phyloP scores from a whole-genome alignment of 2,888 invertebrate genomes.

The Enchytraeus crypticus region DNA sequence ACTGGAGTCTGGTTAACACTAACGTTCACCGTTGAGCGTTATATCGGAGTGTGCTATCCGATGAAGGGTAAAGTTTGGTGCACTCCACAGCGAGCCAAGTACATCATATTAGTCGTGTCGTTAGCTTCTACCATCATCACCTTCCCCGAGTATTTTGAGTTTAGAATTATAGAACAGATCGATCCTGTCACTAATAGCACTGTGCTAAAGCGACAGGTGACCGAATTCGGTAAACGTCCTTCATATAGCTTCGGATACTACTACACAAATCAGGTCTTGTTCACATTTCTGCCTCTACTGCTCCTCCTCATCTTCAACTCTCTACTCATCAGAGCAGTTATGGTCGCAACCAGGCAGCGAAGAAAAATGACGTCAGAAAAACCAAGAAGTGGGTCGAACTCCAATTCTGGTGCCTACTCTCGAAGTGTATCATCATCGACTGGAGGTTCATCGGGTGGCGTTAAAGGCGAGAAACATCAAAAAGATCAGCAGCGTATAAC shows the following conservation, averaged over 20 bases:
- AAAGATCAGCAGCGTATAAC: slow-evolving; percentile 58
- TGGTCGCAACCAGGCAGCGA: slow-evolving; percentile 13
- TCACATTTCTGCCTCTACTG: slow-evolving; percentile 61
- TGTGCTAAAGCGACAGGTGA: neutral
- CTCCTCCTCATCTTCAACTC: slow-evolving; percentile 65
- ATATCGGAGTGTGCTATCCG: slow-evolving; percentile 67
- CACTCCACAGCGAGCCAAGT: slow-evolving; percentile 62
- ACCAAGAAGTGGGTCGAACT: too few species aligned
- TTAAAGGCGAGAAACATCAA: slow-evolving; percentile 17
- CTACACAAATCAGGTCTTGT: slow-evolving; percentile 38
- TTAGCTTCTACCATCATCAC: slow-evolving; percentile 56
- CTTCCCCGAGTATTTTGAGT: slow-evolving; percentile 62
- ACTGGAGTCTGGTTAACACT: slow-evolving; percentile 68
- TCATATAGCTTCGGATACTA: slow-evolving; percentile 6
- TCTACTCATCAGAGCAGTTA: slow-evolving; percentile 59
- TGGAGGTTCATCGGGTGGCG: neutral
- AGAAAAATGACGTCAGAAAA: slow-evolving; percentile 58
- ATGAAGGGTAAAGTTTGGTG: slow-evolving; percentile 61
- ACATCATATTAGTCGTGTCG: slow-evolving; percentile 57
- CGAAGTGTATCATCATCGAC: neutral
- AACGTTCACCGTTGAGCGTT: slow-evolving; percentile 66
- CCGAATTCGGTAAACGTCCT: slow-evolving; percentile 1
- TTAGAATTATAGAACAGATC: neutral
- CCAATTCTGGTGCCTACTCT: neutral
- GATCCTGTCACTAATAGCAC: neutral